Base-by-base conservation (phyloP, 1,140 invertebrate genomes). In the Phymorhynchus buccinoides region DNA sequence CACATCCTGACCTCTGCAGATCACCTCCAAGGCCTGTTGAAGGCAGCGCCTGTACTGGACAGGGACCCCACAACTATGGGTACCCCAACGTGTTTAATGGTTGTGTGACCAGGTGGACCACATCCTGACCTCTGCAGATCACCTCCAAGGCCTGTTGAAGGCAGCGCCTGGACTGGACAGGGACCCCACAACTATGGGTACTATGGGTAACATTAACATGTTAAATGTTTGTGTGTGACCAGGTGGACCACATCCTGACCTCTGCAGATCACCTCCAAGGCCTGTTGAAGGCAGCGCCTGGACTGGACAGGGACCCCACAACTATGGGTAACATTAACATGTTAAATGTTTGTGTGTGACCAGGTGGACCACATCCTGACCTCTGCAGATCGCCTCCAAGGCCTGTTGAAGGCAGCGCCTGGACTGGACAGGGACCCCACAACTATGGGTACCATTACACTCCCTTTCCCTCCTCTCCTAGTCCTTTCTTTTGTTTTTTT, bases 281-380 rank as follows among this genome's bases (percentile, higher is more conserved):
- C 4, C 73, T 75, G 35, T 37, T 75, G 37, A 27, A 12, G 7
- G 73, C 73, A 37, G 73, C 42, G 18, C 73, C 73, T 3, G 73
- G 73, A 27, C 73, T 75, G 32, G 73, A 75, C 22, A 18, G 41
- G 7, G 73, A 75, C 27, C 73, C 73, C 35, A 75, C 35, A 0
- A 27, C 37, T 22, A 41, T 75, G 22, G 14, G 73, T 75, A 75
- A n/a, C n/a, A n/a, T n/a, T n/a, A n/a, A n/a, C n/a, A n/a, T n/a
- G n/a, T n/a, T n/a, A n/a, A n/a, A n/a, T n/a, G n/a, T n/a, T n/a
- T n/a, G n/a, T n/a, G n/a, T 62, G 22, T 62, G 56, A 62, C 16
- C 73, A 75, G 73, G 73, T 75, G 14, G 73, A 75, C 73, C 73
- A 75, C 35, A 75, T 75, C 39, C 14, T 75, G 73, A 75, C 73